These are phyloP conservation scores for Strigamia maritima DNA, from an alignment of 2,888 invertebrate species.

Conservation along the genomic window DNA sequence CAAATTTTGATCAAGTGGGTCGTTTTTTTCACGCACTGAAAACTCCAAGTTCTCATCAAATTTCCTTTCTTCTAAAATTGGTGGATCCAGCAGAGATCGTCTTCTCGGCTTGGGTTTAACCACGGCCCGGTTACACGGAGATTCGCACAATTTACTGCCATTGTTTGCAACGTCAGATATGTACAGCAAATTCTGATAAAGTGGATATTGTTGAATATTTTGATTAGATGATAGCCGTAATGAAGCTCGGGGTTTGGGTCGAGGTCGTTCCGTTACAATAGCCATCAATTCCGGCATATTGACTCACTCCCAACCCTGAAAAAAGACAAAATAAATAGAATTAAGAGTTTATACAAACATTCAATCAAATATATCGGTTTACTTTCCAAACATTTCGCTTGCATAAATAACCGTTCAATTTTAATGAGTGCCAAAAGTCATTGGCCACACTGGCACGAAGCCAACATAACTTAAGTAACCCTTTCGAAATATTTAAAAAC, in stretches of 20 bases:
- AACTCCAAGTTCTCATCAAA: neutral
- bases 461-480: constrained; percentile 15
- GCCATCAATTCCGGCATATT: constrained; percentile 19
- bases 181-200: constrained; percentile 3
- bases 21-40: neutral
- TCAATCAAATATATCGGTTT: neutral
- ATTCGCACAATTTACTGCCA: neutral
- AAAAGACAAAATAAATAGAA: neutral
- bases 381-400: neutral
- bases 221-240: constrained; percentile 27
- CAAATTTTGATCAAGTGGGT: neutral
- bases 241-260: constrained; percentile 40
- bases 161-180: neutral
- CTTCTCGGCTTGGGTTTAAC: constrained; percentile 34
- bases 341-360: neutral
- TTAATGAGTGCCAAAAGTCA: constrained; percentile 10
- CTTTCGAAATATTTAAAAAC: neutral
- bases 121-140: too few species aligned
- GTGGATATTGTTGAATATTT: neutral
- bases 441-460: neutral
- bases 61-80: neutral
- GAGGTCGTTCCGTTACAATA: constrained; percentile 31
- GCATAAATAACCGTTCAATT: constrained; percentile 1
- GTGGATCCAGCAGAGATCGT: constrained; percentile 29
- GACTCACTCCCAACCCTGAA: neutral